Base-by-base conservation (phyloP, 2,888 invertebrate species). In the Xanthia togata region DNA sequence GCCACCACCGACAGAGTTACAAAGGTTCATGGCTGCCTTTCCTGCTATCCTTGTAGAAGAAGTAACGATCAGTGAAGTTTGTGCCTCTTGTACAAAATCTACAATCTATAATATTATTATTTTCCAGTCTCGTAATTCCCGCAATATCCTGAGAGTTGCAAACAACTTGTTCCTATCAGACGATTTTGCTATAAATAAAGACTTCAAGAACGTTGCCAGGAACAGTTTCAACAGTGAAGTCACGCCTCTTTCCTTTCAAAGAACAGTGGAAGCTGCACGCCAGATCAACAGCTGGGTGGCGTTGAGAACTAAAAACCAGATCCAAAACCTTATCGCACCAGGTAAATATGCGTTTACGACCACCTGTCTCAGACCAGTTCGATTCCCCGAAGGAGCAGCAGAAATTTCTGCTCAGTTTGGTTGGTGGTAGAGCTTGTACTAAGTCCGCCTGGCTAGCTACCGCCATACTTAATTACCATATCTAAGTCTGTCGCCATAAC, bases 221-320 rank as follows among this genome's bases (percentile, higher is more conserved):
- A 91, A 93, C 26, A 92, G 96, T 64, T 97, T 97, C 86, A 91
- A 90, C n/a, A 93, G 97, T n/a, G 97, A 97, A 60, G 94, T 98
- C 0, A 96, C 97, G 0, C 90, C 92, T 1, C 92, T 97, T 0
- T 97, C 97, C 91, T 98, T 98, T 85, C 83, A 76, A 0, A 92
- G 95, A 20, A 90, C 97, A 2, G 86, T 93, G 0, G 90, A 91
- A 44, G 96, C 97, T 8, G 97, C 97, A 1, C 84, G 92, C 4
- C 91, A 90, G 31, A 98, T 99, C 70, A 99, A 99, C 90, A 90
- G 94, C 9, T 99, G 98, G 98, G 97, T 98, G 2, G 96, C 97
- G 70, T 93, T 96, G 12, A 93, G 97, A 70, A 98, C 99, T 0
- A 95, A 97, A 55, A 97, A 97, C 44, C 97, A 97, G 88, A 98